A percentile compares a stretch with the other conserved stretches of the same genome.
Conservation (phyloP, 2,888 invertebrate species). For the Stenotaenia linearis region DNA sequence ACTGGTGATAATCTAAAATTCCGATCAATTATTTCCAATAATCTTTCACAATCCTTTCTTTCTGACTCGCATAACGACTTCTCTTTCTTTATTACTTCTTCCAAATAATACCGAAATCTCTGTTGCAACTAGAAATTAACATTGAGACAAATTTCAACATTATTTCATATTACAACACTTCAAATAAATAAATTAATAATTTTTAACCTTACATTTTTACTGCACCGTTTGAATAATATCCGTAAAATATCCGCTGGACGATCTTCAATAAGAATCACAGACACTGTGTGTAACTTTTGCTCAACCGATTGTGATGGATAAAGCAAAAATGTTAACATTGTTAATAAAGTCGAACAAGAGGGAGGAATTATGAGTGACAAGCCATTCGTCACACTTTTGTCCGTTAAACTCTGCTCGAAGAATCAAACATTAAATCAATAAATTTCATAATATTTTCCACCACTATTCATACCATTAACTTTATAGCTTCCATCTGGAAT, state of each 20-base stretch:
- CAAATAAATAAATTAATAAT: too few relatives aligned
- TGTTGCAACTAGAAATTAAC: neutral
- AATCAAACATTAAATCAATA: too few relatives aligned
- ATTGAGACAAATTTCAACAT: too few relatives aligned
- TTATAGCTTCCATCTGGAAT: slow-evolving; percentile 35
- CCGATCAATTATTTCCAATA: neutral
- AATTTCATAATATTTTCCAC: too few relatives aligned
- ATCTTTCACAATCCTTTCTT: neutral
- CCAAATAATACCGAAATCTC: neutral
- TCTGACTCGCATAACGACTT: too few relatives aligned
- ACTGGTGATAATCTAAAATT: neutral
- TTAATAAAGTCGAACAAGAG: slow-evolving; percentile 49
- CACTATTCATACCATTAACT: too few relatives aligned
- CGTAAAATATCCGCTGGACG: neutral
- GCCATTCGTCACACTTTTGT: too few relatives aligned
- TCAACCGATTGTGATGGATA: slow-evolving; percentile 50
- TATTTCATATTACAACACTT: too few relatives aligned
- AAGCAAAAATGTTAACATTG: slow-evolving; percentile 51
- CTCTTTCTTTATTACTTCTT: too few relatives aligned
- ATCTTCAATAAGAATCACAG: slow-evolving; percentile 41
- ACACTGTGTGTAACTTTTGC: slow-evolving; percentile 49
- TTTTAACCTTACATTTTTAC: slow-evolving; percentile 47
- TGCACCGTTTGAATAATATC: slow-evolving; percentile 46
- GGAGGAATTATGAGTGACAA: too few relatives aligned
- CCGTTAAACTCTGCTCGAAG: too few relatives aligned